A percentile compares a stretch with the other conserved stretches of the same genome.
These are phyloP conservation scores for Agriopis aurantiaria DNA, from an alignment of 2,888 invertebrate genomes.

Conservation along the genomic window DNA sequence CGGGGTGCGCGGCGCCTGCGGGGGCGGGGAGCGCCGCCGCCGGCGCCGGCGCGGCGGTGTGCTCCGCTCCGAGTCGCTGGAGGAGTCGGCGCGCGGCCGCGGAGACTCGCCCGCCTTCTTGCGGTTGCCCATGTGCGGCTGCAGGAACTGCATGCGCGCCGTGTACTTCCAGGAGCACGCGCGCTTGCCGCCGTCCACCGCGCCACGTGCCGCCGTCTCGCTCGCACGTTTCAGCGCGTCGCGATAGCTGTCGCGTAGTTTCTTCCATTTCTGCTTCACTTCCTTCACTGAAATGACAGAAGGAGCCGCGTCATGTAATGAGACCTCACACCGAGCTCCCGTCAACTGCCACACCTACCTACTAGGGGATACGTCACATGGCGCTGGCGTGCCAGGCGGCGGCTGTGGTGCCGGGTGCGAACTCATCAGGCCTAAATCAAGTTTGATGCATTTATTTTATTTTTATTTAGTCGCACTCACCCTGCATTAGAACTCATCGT, in stretches of 20 bases:
- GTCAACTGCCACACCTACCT: neutral
- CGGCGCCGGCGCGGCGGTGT: constrained; percentile 47
- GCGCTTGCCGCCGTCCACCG: constrained; percentile 61
- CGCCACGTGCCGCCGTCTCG: constrained; percentile 71
- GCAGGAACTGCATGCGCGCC: constrained; percentile 78
- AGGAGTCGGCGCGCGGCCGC: constrained; percentile 45
- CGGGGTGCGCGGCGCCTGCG: constrained; percentile 61
- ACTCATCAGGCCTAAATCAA: too few relatives aligned
- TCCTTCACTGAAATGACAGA: constrained; percentile 74
- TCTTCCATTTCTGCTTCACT: constrained; percentile 81
- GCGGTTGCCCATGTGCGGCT: constrained; percentile 79
- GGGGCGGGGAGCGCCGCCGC: constrained; percentile 30
- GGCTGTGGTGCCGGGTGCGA: too few relatives aligned
- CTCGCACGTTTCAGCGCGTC: constrained; percentile 79
- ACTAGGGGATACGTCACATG: neutral
- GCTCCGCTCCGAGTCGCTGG: constrained; percentile 52
- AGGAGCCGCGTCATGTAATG: too few relatives aligned
- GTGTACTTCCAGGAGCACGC: constrained; percentile 79
- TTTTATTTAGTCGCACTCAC: too few relatives aligned
- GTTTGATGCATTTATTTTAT: too few relatives aligned
- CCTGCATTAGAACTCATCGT: too few relatives aligned
- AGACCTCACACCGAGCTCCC: too few relatives aligned
- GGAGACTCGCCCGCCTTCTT: constrained; percentile 65
- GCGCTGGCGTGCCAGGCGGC: too few relatives aligned
- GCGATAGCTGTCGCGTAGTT: constrained; percentile 80